phyloP scores from a whole-genome alignment of 1,140 invertebrate species.

The Conopomorpha cramerella region DNA sequence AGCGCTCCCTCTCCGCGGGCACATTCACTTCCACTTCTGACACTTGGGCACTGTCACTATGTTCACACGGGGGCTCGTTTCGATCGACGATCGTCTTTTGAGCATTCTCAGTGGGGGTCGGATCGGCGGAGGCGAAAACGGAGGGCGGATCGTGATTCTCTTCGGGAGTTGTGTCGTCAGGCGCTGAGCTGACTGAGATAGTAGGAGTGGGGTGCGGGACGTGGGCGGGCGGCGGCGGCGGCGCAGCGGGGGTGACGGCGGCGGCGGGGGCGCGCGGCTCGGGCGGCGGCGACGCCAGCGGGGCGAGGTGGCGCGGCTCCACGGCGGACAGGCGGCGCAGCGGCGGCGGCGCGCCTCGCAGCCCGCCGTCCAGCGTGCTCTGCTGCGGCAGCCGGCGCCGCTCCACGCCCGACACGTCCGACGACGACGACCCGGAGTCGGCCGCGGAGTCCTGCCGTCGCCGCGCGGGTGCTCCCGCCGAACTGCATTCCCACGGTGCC shows the following conservation, averaged over 20 bases:
- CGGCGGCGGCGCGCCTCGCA: constrained; percentile 49
- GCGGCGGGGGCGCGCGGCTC: constrained; percentile 25
- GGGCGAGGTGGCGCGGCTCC: constrained; percentile 53
- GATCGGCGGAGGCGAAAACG: constrained; percentile 37
- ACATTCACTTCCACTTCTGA: constrained; percentile 12
- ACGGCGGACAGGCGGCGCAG: constrained; percentile 45
- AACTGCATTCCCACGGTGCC: constrained; percentile 32
- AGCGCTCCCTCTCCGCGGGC: constrained; percentile 9
- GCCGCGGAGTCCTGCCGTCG: constrained; percentile 48
- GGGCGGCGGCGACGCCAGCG: constrained; percentile 30
- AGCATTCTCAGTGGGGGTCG: constrained; percentile 26
- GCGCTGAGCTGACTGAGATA: constrained; percentile 73
- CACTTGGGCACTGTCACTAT: constrained; percentile 8
- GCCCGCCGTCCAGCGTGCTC: constrained; percentile 64
- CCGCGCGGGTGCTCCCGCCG: constrained; percentile 16
- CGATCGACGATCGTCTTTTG: too few relatives aligned
- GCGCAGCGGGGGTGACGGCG: constrained; percentile 11
- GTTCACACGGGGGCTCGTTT: constrained; percentile 4
- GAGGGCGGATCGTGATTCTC: constrained; percentile 38
- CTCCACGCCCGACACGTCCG: constrained; percentile 68
- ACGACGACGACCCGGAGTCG: constrained; percentile 67
- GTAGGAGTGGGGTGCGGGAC: constrained; percentile 61
- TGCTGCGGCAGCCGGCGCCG: constrained; percentile 64
- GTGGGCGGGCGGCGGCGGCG: constrained; percentile 15
- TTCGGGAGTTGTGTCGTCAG: constrained; percentile 55